A percentile compares a stretch with the other conserved stretches of the same genome.
Evolutionary conservation across 2,888 invertebrate genomes (phyloP).

Genomic region (Cheiracanthium punctorium): DNA sequence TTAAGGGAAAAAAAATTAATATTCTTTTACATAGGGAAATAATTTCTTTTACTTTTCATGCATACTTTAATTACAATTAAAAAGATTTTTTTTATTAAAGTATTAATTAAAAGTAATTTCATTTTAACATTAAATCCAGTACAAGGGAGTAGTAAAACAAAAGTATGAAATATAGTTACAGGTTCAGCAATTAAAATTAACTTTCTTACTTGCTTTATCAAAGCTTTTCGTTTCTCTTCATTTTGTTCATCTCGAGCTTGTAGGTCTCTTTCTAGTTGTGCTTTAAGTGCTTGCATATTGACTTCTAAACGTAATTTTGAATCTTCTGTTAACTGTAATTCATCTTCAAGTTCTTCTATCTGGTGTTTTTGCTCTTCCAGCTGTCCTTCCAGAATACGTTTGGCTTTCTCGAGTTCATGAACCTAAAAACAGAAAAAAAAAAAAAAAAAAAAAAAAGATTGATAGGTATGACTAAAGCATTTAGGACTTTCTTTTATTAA

Average conservation of each 20-base stretch:
- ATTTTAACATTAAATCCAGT: too few relatives aligned
- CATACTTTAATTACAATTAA: too few relatives aligned
- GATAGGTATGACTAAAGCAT: too few relatives aligned
- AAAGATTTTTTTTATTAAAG: too few relatives aligned
- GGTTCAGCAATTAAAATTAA: too few relatives aligned
- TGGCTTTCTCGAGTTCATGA: slow-evolving; percentile 97
- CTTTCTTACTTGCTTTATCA: slow-evolving; percentile 57
- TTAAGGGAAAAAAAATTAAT: too few relatives aligned
- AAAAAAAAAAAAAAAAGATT: too few relatives aligned
- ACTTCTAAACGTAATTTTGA: slow-evolving; percentile 97
- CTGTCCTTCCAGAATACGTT: slow-evolving; percentile 94
- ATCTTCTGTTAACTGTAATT: slow-evolving; percentile 96
- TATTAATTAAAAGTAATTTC: background rate
- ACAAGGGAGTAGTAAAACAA: too few relatives aligned
- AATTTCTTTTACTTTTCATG: too few relatives aligned
- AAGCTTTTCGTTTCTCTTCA: slow-evolving; percentile 91
- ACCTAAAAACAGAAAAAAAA: slow-evolving; percentile 76
- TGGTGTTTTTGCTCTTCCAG: slow-evolving; percentile 93
- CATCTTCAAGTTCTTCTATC: slow-evolving; percentile 96
- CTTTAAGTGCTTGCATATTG: slow-evolving; percentile 96
- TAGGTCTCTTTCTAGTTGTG: slow-evolving; percentile 95
- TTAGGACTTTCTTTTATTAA: too few relatives aligned
- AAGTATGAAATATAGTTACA: too few relatives aligned
- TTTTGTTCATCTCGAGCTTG: slow-evolving; percentile 95
- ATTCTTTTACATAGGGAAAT: too few relatives aligned